Evolutionary conservation across 2,113 vertebrate species (phyloP).

Genomic region (Phyllostomus discolor): DNA sequence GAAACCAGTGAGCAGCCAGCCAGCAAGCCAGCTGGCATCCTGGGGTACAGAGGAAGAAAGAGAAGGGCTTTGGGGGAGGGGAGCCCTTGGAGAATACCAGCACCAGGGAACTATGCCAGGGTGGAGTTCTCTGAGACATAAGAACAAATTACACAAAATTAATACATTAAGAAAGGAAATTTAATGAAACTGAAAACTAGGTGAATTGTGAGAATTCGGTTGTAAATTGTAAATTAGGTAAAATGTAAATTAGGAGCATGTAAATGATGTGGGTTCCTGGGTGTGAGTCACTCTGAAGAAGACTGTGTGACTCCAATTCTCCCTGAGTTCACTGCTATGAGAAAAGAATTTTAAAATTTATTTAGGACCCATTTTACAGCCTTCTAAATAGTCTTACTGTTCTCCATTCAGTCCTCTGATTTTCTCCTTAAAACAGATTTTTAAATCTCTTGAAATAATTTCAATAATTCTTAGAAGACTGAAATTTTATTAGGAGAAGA

Average conservation of each 20-base stretch:
- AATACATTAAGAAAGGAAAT: neutral
- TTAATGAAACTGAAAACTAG: neutral
- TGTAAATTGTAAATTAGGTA: too few species aligned
- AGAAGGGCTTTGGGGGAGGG: neutral
- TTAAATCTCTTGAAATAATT: conserved; percentile 35
- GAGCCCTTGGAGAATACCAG: neutral
- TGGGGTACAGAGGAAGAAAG: neutral
- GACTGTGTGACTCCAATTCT: neutral
- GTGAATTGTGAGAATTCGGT: neutral
- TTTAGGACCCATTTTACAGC: neutral
- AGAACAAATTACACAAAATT: neutral
- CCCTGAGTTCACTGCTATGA: neutral
- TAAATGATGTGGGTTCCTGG: conserved; percentile 9
- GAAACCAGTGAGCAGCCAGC: neutral
- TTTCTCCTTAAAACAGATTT: neutral
- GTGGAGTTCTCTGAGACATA: neutral
- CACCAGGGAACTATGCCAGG: neutral
- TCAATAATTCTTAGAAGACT: neutral
- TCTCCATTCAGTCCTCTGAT: neutral
- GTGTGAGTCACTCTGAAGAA: conserved; percentile 11
- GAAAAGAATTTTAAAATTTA: conserved; percentile 11
- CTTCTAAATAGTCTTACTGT: neutral
- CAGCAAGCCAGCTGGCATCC: neutral
- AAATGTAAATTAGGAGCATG: neutral
- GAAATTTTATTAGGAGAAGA: conserved; percentile 24